Conservation (phyloP, 2,113 vertebrate species). For the Panurus biarmicus region DNA sequence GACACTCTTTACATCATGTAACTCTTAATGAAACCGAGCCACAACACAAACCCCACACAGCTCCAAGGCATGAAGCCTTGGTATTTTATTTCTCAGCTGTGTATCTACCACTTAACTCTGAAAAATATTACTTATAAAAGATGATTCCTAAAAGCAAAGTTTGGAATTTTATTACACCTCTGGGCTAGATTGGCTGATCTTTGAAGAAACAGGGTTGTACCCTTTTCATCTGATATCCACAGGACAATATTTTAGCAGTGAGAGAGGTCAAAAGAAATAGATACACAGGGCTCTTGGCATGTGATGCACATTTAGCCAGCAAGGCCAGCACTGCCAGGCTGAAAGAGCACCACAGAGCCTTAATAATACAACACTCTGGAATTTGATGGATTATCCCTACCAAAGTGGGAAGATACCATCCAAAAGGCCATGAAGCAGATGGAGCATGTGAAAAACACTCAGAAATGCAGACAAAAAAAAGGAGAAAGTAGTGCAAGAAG, state of each 20-base stretch:
- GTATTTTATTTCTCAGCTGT: slow-evolving; percentile 57
- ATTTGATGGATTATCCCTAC: slow-evolving; percentile 76
- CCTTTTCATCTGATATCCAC: slow-evolving; percentile 91
- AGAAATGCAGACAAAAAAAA: background rate
- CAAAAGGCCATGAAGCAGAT: background rate
- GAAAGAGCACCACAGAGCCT: slow-evolving; percentile 75
- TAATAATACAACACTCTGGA: slow-evolving; percentile 68
- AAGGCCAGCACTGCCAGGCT: slow-evolving; percentile 67
- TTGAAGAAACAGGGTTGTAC: slow-evolving; percentile 92
- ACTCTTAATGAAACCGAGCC: background rate
- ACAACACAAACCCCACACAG: background rate
- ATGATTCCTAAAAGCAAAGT: slow-evolving; percentile 87
- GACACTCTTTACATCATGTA: background rate
- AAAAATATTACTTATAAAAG: slow-evolving; percentile 91
- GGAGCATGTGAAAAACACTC: background rate
- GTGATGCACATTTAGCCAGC: slow-evolving; percentile 70
- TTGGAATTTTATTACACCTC: slow-evolving; percentile 92
- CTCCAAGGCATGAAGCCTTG: background rate
- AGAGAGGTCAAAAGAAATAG: slow-evolving; percentile 76
- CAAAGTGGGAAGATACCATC: background rate
- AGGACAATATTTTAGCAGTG: slow-evolving; percentile 83
- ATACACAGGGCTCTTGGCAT: slow-evolving; percentile 61
- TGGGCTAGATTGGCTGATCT: slow-evolving; percentile 86
- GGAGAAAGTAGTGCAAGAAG: background rate
- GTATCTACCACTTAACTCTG: slow-evolving; percentile 81